Conservation (phyloP, 2,797 vertebrate species). For the Poecilia velifera region DNA sequence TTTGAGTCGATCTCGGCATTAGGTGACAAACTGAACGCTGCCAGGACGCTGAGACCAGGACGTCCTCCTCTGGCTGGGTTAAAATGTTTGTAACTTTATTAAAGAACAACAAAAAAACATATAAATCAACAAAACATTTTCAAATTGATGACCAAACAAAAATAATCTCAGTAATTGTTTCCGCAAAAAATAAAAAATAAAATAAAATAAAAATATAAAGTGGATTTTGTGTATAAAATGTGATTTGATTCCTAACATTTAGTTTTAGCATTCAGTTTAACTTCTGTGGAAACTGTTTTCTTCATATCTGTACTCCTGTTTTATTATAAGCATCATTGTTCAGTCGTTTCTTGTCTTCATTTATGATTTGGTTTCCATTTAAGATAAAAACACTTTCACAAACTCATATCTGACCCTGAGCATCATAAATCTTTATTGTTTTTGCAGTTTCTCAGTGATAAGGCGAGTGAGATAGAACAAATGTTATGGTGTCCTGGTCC, state of each 20-base stretch:
- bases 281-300: background rate
- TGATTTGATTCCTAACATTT: background rate
- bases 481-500: background rate
- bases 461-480: conserved; percentile 9
- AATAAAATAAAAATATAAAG: background rate
- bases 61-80: no score
- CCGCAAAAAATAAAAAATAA: no score
- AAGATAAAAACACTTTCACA: background rate
- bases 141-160: no score
- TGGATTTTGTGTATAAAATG: background rate
- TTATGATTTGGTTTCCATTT: background rate
- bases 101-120: no score
- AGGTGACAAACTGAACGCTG: no score
- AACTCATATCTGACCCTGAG: conserved; percentile 20
- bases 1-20: no score
- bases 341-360: background rate
- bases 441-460: conserved; percentile 25
- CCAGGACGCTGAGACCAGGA: no score
- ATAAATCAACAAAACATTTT: no score
- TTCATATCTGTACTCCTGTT: background rate
- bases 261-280: background rate
- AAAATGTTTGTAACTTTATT: no score
- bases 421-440: conserved; percentile 23
- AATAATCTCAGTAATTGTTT: no score
- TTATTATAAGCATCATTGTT: background rate